These are phyloP conservation scores for Aphelinus atriplicis DNA, from an alignment of 1,140 invertebrate species.

Conservation along the genomic window DNA sequence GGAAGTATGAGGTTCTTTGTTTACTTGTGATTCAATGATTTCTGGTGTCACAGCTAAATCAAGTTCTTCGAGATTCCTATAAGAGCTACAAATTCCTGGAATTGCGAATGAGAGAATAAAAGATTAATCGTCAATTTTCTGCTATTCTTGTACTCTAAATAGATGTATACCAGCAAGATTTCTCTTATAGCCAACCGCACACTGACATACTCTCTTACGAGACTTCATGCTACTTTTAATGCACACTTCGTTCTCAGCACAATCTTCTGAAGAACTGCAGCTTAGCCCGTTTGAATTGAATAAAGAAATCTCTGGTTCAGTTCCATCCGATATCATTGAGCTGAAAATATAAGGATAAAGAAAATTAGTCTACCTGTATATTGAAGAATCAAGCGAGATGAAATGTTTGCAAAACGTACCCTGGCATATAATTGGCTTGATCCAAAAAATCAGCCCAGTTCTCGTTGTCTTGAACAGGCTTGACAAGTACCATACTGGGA, in stretches of 20 bases:
- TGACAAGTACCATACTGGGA: slow-evolving; percentile 78
- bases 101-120: slow-evolving; percentile 41
- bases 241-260: slow-evolving; percentile 75
- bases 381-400: slow-evolving; percentile 2
- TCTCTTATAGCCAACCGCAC: slow-evolving; percentile 69
- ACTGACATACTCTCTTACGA: slow-evolving; percentile 75
- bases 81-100: slow-evolving; percentile 49
- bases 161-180: slow-evolving; percentile 61
- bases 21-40: slow-evolving; percentile 49
- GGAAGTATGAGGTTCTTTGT: slow-evolving; percentile 54
- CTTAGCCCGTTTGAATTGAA: slow-evolving; percentile 59
- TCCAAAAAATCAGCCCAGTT: slow-evolving; percentile 67
- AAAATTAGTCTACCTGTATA: slow-evolving; percentile 48
- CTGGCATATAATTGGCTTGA: slow-evolving; percentile 41
- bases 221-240: slow-evolving; percentile 68
- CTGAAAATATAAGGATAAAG: slow-evolving; percentile 39
- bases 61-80: slow-evolving; percentile 44
- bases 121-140: no score
- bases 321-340: slow-evolving; percentile 61
- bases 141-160: slow-evolving; percentile 6
- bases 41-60: slow-evolving; percentile 54
- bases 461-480: slow-evolving; percentile 70
- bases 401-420: slow-evolving; percentile 37
- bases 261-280: slow-evolving; percentile 65
- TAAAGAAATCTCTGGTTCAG: slow-evolving; percentile 54